Evolutionary conservation across 2,113 vertebrate genomes (phyloP).

Genomic region (Psittacula cyanocephala): DNA sequence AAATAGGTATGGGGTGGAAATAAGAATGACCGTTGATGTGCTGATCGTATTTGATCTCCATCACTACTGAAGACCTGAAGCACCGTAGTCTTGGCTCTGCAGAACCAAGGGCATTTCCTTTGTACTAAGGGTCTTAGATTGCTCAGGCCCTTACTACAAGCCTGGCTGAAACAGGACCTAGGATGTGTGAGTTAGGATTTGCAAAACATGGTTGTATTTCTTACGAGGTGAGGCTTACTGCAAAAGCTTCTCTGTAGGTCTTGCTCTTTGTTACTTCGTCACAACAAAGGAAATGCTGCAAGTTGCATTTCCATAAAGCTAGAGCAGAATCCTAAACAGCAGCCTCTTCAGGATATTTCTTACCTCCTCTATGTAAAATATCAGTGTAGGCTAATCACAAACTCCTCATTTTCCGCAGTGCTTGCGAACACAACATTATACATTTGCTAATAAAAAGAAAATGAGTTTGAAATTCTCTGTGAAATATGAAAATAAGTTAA

Average conservation of each 20-base stretch:
- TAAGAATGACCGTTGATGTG: background rate
- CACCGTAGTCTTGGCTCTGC: background rate
- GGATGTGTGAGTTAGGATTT: background rate
- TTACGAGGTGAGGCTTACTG: background rate
- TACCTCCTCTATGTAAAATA: background rate
- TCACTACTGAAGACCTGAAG: background rate
- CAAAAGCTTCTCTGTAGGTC: background rate
- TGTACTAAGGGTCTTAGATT: background rate
- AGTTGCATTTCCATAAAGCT: background rate
- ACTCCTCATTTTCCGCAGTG: background rate
- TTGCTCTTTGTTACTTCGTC: background rate
- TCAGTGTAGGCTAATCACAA: background rate
- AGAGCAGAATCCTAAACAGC: background rate
- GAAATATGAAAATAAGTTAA: background rate
- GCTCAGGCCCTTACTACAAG: background rate
- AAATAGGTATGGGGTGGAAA: background rate
- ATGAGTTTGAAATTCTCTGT: background rate
- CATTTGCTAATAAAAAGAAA: background rate
- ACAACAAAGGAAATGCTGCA: background rate
- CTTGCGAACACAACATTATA: background rate
- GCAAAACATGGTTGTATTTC: background rate
- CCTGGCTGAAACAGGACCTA: background rate
- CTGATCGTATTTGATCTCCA: background rate
- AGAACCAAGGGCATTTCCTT: background rate
- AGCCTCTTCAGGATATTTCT: background rate